Conservation (phyloP, 2,797 vertebrate species). For the Sebastes steindachneri region DNA sequence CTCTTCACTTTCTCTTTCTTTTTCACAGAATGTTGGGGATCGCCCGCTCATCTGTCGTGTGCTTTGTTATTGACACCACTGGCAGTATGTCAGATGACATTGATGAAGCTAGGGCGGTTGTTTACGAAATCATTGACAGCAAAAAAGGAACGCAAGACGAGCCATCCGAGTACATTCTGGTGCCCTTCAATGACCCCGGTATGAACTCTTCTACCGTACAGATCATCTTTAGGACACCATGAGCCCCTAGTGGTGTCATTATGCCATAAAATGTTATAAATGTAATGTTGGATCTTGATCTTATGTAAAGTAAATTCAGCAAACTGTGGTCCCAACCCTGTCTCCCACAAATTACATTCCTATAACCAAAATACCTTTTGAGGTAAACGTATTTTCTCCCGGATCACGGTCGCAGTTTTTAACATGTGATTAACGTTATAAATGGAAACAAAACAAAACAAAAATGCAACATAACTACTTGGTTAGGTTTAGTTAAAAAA, state of each 20-base stretch:
- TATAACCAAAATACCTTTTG: no score
- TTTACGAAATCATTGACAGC: constrained; percentile 74
- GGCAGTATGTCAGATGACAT: constrained; percentile 82
- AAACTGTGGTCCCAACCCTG: neutral
- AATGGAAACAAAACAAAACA: no score
- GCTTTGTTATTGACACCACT: constrained; percentile 84
- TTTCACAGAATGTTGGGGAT: constrained; percentile 80
- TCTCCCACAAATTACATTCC: no score
- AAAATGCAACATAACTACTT: no score
- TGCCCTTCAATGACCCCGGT: constrained; percentile 85
- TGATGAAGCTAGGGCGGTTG: constrained; percentile 45
- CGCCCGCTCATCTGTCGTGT: constrained; percentile 74
- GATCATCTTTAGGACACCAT: neutral
- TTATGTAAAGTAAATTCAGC: neutral
- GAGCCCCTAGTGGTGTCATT: neutral
- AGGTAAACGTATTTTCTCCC: no score
- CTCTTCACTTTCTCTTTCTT: neutral
- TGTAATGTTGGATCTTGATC: neutral
- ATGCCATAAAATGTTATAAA: neutral
- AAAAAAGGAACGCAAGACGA: constrained; percentile 81
- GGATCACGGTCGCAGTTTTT: no score
- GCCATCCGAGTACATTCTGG: constrained; percentile 83
- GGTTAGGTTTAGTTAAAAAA: no score
- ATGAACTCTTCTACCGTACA: constrained; percentile 3
- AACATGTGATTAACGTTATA: no score